phyloP scores from a whole-genome alignment of 2,113 vertebrate species.

The Ophiodon elongatus region DNA sequence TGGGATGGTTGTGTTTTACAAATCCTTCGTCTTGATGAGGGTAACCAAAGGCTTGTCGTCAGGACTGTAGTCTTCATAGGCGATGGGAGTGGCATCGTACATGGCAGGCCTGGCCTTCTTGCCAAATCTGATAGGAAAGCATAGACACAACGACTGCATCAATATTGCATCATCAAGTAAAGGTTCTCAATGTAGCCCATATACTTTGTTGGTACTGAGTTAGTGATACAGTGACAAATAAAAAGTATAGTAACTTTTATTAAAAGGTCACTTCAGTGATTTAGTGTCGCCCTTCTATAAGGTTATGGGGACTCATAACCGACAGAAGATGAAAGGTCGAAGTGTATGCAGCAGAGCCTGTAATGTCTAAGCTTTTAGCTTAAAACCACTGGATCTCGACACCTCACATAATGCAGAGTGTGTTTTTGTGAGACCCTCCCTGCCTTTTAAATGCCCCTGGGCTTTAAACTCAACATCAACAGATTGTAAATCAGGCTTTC shows the following conservation, averaged over 20 bases:
- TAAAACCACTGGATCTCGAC: background rate
- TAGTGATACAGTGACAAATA: background rate
- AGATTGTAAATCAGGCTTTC: background rate
- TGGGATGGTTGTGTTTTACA: slow-evolving; percentile 84
- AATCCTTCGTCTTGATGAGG: slow-evolving; percentile 99
- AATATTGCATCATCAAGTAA: background rate
- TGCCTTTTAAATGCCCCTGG: background rate
- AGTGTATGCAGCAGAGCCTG: background rate
- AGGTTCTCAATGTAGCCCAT: background rate
- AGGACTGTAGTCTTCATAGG: slow-evolving; percentile 97
- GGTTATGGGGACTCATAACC: background rate
- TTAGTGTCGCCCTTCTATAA: background rate
- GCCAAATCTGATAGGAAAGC: slow-evolving; percentile 89
- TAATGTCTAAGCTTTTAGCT: background rate
- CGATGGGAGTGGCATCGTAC: slow-evolving; percentile 97
- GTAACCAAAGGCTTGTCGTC: slow-evolving; percentile 99
- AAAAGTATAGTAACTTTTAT: background rate
- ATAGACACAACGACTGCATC: slow-evolving; percentile 2
- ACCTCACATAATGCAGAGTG: background rate
- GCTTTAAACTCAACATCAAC: background rate
- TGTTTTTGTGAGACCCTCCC: background rate
- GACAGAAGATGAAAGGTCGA: background rate
- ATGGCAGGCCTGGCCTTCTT: slow-evolving; percentile 97
- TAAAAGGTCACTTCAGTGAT: background rate
- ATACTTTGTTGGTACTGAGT: background rate